These are phyloP conservation scores for Hypselothyrea guttata DNA, from an alignment of 2,888 invertebrate genomes.

Conservation along the genomic window DNA sequence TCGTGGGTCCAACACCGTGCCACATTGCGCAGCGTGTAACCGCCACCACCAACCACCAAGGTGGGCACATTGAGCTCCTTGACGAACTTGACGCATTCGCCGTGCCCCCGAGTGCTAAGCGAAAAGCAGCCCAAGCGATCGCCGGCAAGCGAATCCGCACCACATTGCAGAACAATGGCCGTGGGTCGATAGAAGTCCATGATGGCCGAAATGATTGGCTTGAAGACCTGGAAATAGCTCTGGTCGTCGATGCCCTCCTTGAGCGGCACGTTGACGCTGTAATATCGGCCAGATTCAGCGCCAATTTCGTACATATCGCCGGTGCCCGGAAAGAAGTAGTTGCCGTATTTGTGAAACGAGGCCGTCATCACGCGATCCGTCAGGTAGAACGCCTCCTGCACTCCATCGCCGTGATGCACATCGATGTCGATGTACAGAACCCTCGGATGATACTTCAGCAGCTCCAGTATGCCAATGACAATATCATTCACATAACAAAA, in stretches of 20 bases:
- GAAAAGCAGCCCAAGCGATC: constrained; percentile 98
- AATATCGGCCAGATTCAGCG: constrained; percentile 96
- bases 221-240: constrained; percentile 95
- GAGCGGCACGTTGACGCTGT: constrained; percentile 98
- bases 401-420: constrained; percentile 97
- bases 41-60: constrained; percentile 91
- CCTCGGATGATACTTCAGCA: constrained; percentile 95
- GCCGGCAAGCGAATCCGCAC: constrained; percentile 98
- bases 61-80: constrained; percentile 95
- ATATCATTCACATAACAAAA: constrained; percentile 99
- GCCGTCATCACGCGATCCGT: constrained; percentile 99
- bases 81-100: constrained; percentile 98
- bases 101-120: constrained; percentile 96
- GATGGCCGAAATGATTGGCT: constrained; percentile 95
- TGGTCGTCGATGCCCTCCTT: constrained; percentile 98
- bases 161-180: constrained; percentile 98
- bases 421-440: constrained; percentile 99
- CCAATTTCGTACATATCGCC: constrained; percentile 99
- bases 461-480: constrained; percentile 97
- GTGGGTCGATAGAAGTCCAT: constrained; percentile 98
- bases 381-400: constrained; percentile 98
- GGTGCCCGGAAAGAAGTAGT: constrained; percentile 98
- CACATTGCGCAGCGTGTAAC: constrained; percentile 97
- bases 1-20: constrained; percentile 99
- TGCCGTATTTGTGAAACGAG: constrained; percentile 99